Conservation (phyloP, 64 coral and sea anemone species). For the Montipora efflorescens region DNA sequence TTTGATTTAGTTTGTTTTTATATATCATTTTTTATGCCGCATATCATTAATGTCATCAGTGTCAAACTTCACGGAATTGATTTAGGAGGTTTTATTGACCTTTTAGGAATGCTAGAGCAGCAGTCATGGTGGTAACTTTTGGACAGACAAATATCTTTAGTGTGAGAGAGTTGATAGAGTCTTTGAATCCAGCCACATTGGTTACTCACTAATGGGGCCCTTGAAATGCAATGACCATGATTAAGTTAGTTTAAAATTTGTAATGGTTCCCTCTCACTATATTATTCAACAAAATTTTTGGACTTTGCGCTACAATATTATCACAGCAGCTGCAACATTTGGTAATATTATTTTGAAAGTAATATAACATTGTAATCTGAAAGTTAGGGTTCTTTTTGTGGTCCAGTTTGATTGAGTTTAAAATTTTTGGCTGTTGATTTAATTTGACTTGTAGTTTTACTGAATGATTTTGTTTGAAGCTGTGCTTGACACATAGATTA, state of each 20-base stretch:
- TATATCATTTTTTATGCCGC: neutral
- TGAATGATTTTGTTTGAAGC: too few species aligned
- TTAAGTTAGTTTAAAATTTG: neutral
- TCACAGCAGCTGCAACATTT: neutral
- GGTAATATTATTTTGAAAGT: too few species aligned
- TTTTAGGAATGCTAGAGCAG: neutral
- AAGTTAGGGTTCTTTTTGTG: too few species aligned
- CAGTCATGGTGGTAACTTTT: neutral
- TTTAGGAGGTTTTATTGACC: neutral
- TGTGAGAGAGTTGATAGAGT: neutral
- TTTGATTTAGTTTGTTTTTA: neutral
- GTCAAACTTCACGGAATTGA: neutral
- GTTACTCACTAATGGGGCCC: neutral
- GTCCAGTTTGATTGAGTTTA: too few species aligned
- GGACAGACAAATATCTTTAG: neutral
- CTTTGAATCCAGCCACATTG: neutral
- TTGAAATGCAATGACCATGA: neutral
- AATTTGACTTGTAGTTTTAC: too few species aligned
- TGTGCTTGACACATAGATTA: too few species aligned
- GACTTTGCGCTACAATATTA: neutral
- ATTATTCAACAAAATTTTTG: neutral
- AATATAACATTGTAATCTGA: too few species aligned
- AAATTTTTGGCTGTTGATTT: too few species aligned
- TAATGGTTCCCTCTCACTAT: neutral
- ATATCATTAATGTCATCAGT: neutral